These are phyloP conservation scores for Chironomus tentans DNA, from an alignment of 2,888 invertebrate species.

Conservation along the genomic window DNA sequence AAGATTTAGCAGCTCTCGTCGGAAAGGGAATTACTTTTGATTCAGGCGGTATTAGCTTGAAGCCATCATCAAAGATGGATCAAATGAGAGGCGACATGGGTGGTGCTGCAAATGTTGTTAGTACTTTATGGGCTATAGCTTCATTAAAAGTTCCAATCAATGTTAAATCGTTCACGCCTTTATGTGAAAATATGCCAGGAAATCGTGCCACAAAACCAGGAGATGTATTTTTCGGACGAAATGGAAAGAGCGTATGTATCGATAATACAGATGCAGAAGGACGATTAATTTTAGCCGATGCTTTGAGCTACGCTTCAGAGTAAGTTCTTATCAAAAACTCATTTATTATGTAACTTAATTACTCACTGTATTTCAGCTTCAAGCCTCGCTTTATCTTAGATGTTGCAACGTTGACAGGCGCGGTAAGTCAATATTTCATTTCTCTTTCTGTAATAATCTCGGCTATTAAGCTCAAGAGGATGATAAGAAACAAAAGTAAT, in stretches of 20 bases:
- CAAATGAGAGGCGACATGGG: slow-evolving; percentile 79
- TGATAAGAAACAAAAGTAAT: background rate
- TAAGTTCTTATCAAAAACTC: slow-evolving; percentile 40
- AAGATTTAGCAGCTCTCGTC: slow-evolving; percentile 56
- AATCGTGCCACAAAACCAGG: slow-evolving; percentile 70
- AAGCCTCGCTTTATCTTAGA: slow-evolving; percentile 63
- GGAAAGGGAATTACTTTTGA: slow-evolving; percentile 59
- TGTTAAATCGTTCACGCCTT: slow-evolving; percentile 60
- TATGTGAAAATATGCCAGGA: slow-evolving; percentile 73
- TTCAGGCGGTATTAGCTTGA: slow-evolving; percentile 65
- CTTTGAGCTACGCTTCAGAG: slow-evolving; percentile 63
- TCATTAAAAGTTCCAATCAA: slow-evolving; percentile 61
- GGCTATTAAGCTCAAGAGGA: background rate
- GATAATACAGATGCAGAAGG: slow-evolving; percentile 73
- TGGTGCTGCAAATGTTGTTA: slow-evolving; percentile 70
- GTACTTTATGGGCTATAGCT: slow-evolving; percentile 60
- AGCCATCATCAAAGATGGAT: slow-evolving; percentile 50
- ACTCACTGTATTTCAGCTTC: slow-evolving; percentile 31
- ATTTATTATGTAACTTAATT: background rate
- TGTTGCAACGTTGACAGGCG: slow-evolving; percentile 69
- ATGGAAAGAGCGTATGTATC: slow-evolving; percentile 64
- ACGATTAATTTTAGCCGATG: slow-evolving; percentile 66
- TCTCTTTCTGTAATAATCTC: background rate
- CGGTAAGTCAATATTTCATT: slow-evolving; percentile 46
- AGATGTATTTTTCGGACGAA: slow-evolving; percentile 64